phyloP scores from a whole-genome alignment of 2,113 vertebrate species.

The Myotis brandtii region DNA sequence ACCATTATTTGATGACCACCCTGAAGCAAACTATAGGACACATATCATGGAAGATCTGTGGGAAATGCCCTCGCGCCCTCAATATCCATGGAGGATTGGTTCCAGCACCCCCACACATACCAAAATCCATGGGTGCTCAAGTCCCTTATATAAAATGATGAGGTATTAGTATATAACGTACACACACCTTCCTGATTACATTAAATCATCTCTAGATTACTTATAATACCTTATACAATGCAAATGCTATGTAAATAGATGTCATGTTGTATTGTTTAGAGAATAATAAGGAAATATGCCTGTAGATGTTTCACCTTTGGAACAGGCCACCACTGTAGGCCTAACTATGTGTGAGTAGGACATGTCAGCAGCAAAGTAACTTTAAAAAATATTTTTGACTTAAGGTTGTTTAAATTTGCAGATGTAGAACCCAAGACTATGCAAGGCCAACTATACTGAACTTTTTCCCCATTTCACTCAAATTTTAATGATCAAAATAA shows the following conservation, averaged over 20 bases:
- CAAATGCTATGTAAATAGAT: not conserved
- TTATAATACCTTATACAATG: not conserved
- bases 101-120: not conserved
- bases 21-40: not conserved
- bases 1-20: not conserved
- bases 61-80: not conserved
- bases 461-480: not conserved
- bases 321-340: too few species aligned
- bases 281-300: not conserved
- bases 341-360: too few species aligned
- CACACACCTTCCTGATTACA: not conserved
- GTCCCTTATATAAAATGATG: too few species aligned
- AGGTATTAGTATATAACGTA: too few species aligned
- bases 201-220: not conserved
- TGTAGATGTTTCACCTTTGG: not conserved
- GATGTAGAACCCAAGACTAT: not conserved
- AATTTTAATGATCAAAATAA: slow-evolving; percentile 35
- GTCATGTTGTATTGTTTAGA: too few species aligned
- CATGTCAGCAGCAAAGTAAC: too few species aligned
- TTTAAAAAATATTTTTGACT: not conserved
- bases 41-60: not conserved
- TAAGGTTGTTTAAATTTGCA: not conserved
- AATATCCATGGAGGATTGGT: too few species aligned
- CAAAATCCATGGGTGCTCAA: not conserved
- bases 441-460: not conserved